Evolutionary conservation across 2,113 vertebrate genomes (phyloP).

Genomic region (Ceyx margarethae): DNA sequence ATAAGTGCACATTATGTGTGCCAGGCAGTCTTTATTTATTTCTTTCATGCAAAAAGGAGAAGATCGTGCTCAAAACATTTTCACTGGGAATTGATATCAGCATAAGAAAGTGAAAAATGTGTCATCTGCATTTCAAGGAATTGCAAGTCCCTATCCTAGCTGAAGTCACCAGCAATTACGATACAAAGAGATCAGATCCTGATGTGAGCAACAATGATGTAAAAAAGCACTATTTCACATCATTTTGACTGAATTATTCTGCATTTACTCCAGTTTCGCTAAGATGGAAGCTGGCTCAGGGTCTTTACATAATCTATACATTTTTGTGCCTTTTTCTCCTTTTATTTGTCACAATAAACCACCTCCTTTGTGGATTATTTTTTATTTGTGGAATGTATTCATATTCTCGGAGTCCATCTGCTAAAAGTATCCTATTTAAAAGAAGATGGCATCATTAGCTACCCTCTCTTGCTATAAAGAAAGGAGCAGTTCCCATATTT

Average conservation of each 20-base stretch:
- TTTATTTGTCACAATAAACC: conserved; percentile 27
- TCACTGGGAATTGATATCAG: background rate
- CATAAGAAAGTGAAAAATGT: conserved; percentile 12
- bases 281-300: background rate
- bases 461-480: conserved; percentile 71
- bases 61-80: background rate
- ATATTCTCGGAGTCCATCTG: conserved; percentile 79
- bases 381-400: conserved; percentile 65
- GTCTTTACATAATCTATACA: background rate
- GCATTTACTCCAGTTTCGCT: conserved; percentile 3
- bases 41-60: background rate
- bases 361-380: conserved; percentile 47
- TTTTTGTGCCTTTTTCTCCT: conserved; percentile 24
- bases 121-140: conserved; percentile 52
- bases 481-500: conserved; percentile 75
- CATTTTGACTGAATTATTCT: conserved; percentile 28
- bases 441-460: conserved; percentile 69
- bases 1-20: background rate
- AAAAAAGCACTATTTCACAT: background rate
- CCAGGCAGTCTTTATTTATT: conserved; percentile 37
- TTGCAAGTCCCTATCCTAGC: background rate
- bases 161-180: background rate
- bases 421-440: conserved; percentile 77
- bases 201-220: background rate
- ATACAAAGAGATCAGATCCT: conserved; percentile 2